Conservation (phyloP, 2,797 vertebrate genomes). For the Ataeniobius toweri region DNA sequence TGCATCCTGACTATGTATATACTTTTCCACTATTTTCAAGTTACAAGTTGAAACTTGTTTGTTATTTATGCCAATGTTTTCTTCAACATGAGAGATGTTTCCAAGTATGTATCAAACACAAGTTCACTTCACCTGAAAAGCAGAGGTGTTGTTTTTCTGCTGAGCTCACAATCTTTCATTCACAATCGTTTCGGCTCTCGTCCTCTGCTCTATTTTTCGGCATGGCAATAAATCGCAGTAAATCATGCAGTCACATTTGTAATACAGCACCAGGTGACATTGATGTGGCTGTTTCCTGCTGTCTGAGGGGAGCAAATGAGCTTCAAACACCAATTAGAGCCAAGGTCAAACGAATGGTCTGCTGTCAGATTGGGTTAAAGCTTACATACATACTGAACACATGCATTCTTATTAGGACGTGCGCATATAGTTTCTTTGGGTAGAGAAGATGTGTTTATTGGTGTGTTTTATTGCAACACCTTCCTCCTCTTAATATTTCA, state of each 20-base stretch:
- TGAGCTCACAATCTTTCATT: slow-evolving; percentile 2
- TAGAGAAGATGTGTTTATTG: slow-evolving; percentile 19
- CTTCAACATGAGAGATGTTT: not conserved
- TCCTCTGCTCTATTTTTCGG: not conserved
- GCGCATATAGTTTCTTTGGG: slow-evolving; percentile 12
- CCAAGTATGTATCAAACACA: not conserved
- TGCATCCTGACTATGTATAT: no score
- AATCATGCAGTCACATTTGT: not conserved
- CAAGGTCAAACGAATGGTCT: slow-evolving; percentile 56
- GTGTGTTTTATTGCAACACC: slow-evolving; percentile 32
- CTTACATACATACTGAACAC: slow-evolving; percentile 19
- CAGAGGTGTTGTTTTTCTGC: not conserved
- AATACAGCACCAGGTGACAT: slow-evolving; percentile 14
- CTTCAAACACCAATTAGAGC: slow-evolving; percentile 27
- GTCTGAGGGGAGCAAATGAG: slow-evolving; percentile 18
- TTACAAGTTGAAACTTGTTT: no score
- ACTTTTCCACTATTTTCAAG: no score
- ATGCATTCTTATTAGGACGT: not conserved
- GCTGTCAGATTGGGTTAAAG: slow-evolving; percentile 38
- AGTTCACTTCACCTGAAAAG: not conserved
- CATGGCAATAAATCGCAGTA: slow-evolving; percentile 1
- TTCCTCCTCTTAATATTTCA: not conserved
- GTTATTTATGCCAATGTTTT: not conserved
- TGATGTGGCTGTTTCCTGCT: not conserved
- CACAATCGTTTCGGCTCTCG: not conserved